These are phyloP conservation scores for Papilio protenor DNA, from an alignment of 2,888 invertebrate species.

Conservation along the genomic window DNA sequence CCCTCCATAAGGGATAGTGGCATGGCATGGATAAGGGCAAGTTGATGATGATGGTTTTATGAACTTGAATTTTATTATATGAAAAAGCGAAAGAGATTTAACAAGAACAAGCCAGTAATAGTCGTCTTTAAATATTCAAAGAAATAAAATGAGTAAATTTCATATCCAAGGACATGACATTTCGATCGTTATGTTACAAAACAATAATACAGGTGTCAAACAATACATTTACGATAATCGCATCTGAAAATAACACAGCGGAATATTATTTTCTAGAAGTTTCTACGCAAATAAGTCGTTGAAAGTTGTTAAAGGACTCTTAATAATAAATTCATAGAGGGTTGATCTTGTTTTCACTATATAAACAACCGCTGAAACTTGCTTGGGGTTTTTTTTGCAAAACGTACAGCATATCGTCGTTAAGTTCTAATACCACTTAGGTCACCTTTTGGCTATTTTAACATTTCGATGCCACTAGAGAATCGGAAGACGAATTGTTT, in stretches of 20 bases:
- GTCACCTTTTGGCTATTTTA: too few species aligned
- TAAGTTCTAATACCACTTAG: too few species aligned
- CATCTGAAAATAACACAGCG: slow-evolving; percentile 5
- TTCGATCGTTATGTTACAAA: not conserved
- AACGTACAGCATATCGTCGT: not conserved
- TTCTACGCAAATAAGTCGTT: slow-evolving; percentile 36
- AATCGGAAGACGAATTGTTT: too few species aligned
- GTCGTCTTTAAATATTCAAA: not conserved
- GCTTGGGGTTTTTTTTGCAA: not conserved
- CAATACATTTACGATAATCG: not conserved
- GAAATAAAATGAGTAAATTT: not conserved
- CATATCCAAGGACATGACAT: not conserved
- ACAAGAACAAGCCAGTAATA: too few species aligned
- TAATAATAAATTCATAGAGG: slow-evolving; percentile 39
- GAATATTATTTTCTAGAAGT: slow-evolving; percentile 23
- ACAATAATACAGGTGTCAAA: not conserved
- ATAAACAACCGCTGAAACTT: slow-evolving; percentile 21
- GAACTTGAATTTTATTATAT: not conserved
- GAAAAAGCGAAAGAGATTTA: not conserved
- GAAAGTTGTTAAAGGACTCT: slow-evolving; percentile 34
- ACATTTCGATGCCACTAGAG: too few species aligned
- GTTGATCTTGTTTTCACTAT: slow-evolving; percentile 32
- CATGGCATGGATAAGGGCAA: too few species aligned
- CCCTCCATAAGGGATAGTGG: too few species aligned
- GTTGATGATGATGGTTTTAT: too few species aligned